Evolutionary conservation across 1,140 invertebrate species (phyloP), one percentile per base, ranked within the genome.

Genomic region (Anoplolepis gracilipes): DNA sequence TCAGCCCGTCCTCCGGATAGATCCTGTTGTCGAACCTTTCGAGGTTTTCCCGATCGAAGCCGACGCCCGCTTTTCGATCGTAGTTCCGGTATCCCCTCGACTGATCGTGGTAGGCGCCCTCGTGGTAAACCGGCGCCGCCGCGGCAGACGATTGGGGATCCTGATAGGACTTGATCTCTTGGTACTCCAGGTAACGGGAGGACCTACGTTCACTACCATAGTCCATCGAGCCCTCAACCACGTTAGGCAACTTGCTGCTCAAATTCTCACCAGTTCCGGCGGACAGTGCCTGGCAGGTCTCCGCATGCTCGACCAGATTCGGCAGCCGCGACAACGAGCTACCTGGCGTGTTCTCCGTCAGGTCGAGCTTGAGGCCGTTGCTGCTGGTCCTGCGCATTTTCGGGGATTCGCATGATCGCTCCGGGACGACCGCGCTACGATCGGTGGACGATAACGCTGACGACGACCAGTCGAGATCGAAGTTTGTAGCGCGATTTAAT

Each of bases 151-250:
- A 77, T 64, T 91, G 91, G n/a, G 82, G 78, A 25, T 92, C 92
- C 79, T 91, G 92, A 72, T 90, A 92, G 64, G 84, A 73, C 33
- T 93, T 93, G 13, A 91, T 59, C 55, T 93, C 92, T 86, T 88
- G 88, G 84, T 94, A 94, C 79, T 95, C 94, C 91, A 94, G 89
- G 91, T 95, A 95, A 88, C 93, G 93, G 88, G 94, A 95, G 81
- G 94, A 93, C 90, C 95, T 95, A 89, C 95, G 95, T 90, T 95
- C 96, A 89, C 92, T 96, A 89, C 95, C 96, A 92, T 96, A 96
- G 93, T 96, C 96, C 92, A 96, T 96, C 93, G 95, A 96, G 93
- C 96, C 96, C 81, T 95, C 94, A 78, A 95, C 94, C 36, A 95
- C 92, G 94, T 95, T 95, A 55, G 94, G 94, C 91, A 95, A 87